Base-by-base conservation (phyloP, 2,797 vertebrate genomes). In the Phyllotis vaccarum region DNA sequence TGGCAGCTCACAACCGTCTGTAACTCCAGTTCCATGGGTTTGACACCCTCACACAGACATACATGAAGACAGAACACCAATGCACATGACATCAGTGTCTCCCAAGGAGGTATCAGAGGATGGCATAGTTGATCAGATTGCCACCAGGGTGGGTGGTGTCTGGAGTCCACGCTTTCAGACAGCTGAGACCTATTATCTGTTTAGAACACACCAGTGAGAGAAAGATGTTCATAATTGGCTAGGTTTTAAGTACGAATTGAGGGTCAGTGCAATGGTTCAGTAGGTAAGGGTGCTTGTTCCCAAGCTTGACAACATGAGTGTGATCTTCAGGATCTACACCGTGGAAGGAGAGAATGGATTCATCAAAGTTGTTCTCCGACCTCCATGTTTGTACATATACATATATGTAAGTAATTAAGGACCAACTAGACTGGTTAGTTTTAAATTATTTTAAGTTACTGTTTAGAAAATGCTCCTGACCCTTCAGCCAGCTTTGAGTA, bases 371-470 rank as follows among this genome's bases (percentile, higher is more conserved):
- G 62, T 66, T 46, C 19, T 66, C 43, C 49, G 60, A 85, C 11
- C 11, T 46, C 58, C 40, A 34, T 29, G 6, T 64, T 40, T 85
- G 60, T 31, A 66, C 82, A 66, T 66, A 31, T 66, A 29, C 31
- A 49, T 19, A n/a, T 31, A 66, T 19, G 19, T 49, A 62, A 62
- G 12, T 31, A 43, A 31, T 29, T 16, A 70, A 86, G 49, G 70
- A 86, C 62, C 52, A 1, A 19, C 34, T 58, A 80, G 1, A 75
- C n/a, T 93, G 27, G 72, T 34, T 68, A 87, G 40, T 96, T 96
- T 93, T 86, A 93, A 80, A 79, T 95, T 91, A 60, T 94, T 96
- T 96, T 74, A 76, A 54, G 62, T 94, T 90, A 85, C 21, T 17
- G 52, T 82, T 17, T 64, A 29, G 21, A 52, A 94, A 89, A 78